phyloP scores from a whole-genome alignment of 2,797 vertebrate genomes.

The Myiothlypis chrysogaster region DNA sequence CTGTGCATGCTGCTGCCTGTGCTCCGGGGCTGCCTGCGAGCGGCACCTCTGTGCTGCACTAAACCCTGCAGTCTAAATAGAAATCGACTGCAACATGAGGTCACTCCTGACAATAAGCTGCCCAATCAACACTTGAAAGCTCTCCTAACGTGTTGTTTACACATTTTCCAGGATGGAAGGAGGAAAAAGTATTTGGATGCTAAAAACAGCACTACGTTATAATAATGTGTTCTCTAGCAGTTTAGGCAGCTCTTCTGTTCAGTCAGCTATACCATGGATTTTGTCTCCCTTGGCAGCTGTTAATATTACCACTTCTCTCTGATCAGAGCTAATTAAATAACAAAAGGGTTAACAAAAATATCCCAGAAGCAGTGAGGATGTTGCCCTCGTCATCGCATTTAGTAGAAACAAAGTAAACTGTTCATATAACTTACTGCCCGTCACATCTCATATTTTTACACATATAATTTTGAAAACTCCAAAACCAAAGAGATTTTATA shows the following conservation, averaged over 20 bases:
- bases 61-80: constrained; percentile 75
- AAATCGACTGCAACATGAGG: constrained; percentile 73
- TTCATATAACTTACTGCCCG: neutral
- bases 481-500: neutral
- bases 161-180: neutral
- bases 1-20: constrained; percentile 74
- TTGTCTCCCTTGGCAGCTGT: neutral
- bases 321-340: neutral
- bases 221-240: neutral
- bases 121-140: constrained; percentile 68
- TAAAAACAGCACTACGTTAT: neutral
- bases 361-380: neutral
- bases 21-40: constrained; percentile 49
- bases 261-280: neutral
- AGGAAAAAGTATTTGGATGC: neutral
- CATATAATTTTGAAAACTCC: neutral
- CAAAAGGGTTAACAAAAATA: neutral
- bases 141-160: neutral
- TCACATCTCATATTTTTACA: neutral
- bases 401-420: neutral
- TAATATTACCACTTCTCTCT: neutral
- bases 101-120: constrained; percentile 71
- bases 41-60: constrained; percentile 81
- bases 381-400: neutral
- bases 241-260: neutral